Evolutionary conservation across 2,113 vertebrate species (phyloP).

Genomic region (Perca flavescens): DNA sequence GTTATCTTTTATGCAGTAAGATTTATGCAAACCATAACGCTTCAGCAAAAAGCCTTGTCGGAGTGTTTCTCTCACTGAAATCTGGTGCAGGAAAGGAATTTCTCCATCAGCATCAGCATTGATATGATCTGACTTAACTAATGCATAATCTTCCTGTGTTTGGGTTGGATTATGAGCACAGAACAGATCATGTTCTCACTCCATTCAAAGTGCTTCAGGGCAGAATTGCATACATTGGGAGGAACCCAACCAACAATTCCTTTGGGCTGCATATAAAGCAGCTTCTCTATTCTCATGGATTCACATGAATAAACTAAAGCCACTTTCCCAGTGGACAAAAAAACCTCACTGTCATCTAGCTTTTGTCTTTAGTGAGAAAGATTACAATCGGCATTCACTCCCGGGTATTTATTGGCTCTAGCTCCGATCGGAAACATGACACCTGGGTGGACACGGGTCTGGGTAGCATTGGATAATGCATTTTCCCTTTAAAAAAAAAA

Average conservation of each 20-base stretch:
- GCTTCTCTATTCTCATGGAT: neutral
- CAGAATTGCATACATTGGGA: neutral
- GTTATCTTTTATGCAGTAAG: constrained; percentile 10
- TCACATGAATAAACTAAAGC: neutral
- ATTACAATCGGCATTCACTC: no score
- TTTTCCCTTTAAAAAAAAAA: no score
- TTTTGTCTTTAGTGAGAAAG: no score
- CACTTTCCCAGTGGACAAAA: no score
- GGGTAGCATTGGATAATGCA: no score
- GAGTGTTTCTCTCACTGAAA: neutral
- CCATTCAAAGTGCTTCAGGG: constrained; percentile 15
- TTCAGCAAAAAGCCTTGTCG: neutral
- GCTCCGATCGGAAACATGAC: no score
- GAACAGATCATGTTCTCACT: constrained; percentile 20
- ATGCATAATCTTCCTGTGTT: constrained; percentile 37
- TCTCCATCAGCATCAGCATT: constrained; percentile 27
- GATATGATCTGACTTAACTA: constrained; percentile 36
- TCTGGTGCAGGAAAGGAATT: neutral
- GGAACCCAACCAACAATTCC: constrained; percentile 1
- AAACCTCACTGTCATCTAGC: no score
- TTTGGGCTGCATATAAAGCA: neutral
- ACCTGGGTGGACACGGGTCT: no score
- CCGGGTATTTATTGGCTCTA: no score
- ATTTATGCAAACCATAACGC: constrained; percentile 3
- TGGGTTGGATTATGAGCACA: constrained; percentile 23